Evolutionary conservation across 2,888 invertebrate species (phyloP), one percentile per base, ranked within the genome.

Genomic region (Acrobasis repandana): DNA sequence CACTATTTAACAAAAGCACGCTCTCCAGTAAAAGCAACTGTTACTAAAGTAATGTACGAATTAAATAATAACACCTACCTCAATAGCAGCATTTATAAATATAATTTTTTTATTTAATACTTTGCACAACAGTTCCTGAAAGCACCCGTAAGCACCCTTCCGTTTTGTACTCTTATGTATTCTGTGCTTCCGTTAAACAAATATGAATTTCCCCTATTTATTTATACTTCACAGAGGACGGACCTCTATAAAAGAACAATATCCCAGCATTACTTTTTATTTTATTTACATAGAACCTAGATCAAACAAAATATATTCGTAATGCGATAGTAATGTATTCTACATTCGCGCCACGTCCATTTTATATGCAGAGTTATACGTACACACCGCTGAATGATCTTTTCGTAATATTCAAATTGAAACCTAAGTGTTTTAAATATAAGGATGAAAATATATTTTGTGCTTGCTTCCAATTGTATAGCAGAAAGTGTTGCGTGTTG

Each of bases 221-320:
- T 33, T 43, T 33, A 34, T 51, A 46, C 48, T 58, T 38, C 43
- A 34, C 33, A 34, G 28, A 11, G 16, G 43, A 51, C 15, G 15
- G 33, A n/a, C n/a, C 46, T 16, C 47, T 52, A 34, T 60, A 52
- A 52, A 46, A 67, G 62, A 68, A 61, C 58, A 61, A 64, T 62
- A 54, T 54, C 59, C 38, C 43, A 54, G 63, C 61, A 63, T 50
- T 67, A 62, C 69, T 65, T 68, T 68, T 69, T 68, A 69, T 70
- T 65, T 69, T 69, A 70, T 72, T 69, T 68, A 67, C 64, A 64
- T 64, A 65, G 61, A 63, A 61, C 65, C 49, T 65, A 73, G 65
- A 69, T 67, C 70, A 68, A 74, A 75, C 65, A 73, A 65, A 74
- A 73, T 67, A 72, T 73, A 73, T 75, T 77, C 70, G 67, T 70